A percentile compares a stretch with the other conserved stretches of the same genome.
Conservation (phyloP, 2,113 vertebrate species). For the Sturnus vulgaris region DNA sequence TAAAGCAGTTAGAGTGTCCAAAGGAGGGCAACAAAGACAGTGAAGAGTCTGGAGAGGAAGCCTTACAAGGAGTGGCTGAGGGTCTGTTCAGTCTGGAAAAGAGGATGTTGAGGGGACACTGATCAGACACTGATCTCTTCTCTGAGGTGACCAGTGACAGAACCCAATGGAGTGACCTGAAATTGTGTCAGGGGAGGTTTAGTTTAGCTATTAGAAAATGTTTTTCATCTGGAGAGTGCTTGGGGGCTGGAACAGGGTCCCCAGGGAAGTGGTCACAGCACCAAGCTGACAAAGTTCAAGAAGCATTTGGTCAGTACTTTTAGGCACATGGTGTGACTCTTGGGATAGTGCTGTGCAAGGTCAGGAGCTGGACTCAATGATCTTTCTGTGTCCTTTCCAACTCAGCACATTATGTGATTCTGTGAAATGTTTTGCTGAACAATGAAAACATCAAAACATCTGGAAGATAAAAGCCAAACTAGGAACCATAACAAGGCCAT, state of each 20-base stretch:
- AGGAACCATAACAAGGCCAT: not conserved
- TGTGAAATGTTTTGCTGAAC: not conserved
- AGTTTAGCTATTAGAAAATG: not conserved
- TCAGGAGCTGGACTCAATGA: not conserved
- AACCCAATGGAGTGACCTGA: not conserved
- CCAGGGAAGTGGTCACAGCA: not conserved
- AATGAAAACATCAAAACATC: not conserved
- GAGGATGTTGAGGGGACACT: accelerated
- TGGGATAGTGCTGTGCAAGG: not conserved
- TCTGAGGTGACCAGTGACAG: no score
- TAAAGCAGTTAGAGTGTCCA: not conserved
- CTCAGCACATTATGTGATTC: not conserved
- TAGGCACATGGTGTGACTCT: not conserved
- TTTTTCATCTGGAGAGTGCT: accelerated
- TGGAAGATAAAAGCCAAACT: not conserved
- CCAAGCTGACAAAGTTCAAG: not conserved
- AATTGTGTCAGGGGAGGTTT: not conserved
- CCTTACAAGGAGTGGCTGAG: accelerated
- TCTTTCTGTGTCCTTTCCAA: not conserved
- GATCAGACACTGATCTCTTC: accelerated
- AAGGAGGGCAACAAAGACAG: not conserved
- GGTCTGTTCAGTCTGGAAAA: not conserved
- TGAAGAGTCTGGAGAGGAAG: not conserved
- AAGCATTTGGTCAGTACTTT: not conserved
- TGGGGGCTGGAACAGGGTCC: not conserved